These are phyloP conservation scores for Cephonodes hylas DNA, from an alignment of 2,888 invertebrate species.

Conservation along the genomic window DNA sequence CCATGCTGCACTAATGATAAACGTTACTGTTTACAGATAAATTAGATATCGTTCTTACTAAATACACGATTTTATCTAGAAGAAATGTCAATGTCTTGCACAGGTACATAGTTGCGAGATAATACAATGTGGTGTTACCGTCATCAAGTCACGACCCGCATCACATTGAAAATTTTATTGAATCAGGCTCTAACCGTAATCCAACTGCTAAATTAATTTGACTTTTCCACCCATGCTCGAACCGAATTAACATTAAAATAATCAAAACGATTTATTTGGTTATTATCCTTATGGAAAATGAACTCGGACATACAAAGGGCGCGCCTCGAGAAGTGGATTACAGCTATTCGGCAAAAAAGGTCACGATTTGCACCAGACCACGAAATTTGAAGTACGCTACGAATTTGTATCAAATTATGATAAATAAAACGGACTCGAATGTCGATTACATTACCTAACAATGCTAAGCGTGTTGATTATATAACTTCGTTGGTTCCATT, in stretches of 20 bases:
- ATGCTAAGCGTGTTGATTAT: not conserved
- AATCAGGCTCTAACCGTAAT: not conserved
- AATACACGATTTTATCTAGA: not conserved
- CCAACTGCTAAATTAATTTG: not conserved
- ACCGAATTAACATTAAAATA: slow-evolving; percentile 1
- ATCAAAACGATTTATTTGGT: not conserved
- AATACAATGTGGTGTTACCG: not conserved
- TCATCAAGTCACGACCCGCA: not conserved
- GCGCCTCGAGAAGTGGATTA: not conserved
- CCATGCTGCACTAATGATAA: too few species aligned
- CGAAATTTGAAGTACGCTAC: not conserved
- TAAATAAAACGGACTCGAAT: not conserved
- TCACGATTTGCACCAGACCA: not conserved
- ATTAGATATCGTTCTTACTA: too few species aligned
- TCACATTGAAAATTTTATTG: not conserved
- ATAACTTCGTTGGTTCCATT: not conserved
- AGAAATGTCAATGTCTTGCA: not conserved
- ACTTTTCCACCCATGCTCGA: slow-evolving; percentile 1
- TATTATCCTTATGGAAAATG: not conserved
- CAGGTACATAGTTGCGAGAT: not conserved
- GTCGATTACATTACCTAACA: not conserved
- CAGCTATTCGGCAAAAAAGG: slow-evolving; percentile 1
- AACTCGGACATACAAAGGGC: not conserved
- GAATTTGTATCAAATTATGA: not conserved
- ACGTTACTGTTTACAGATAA: too few species aligned